Conservation (phyloP, 2,888 invertebrate species). For the Ornithoptera priamus region DNA sequence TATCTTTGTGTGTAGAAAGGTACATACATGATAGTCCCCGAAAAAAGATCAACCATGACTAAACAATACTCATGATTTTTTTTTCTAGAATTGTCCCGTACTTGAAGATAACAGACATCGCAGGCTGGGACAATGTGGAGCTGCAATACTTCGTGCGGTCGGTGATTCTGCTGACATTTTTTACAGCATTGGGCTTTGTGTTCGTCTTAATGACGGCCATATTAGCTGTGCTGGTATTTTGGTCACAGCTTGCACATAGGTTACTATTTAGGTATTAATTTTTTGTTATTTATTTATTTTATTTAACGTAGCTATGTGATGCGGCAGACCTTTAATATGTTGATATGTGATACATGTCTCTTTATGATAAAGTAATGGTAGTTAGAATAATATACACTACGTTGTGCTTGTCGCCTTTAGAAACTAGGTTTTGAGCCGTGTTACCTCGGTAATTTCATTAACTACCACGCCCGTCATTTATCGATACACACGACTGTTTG, state of each 20-base stretch:
- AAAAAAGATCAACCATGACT: no score
- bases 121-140: conserved; percentile 61
- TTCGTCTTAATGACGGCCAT: conserved; percentile 76
- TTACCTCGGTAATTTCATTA: no score
- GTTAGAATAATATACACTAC: no score
- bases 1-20: no score
- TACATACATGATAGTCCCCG: no score
- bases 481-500: no score
- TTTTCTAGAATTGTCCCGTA: conserved; percentile 53
- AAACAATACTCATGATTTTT: neutral
- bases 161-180: conserved; percentile 80
- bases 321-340: neutral
- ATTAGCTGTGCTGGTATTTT: conserved; percentile 81
- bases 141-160: conserved; percentile 66
- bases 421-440: no score
- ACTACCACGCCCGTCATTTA: no score
- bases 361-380: no score
- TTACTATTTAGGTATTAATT: conserved; percentile 80
- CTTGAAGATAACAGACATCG: conserved; percentile 47
- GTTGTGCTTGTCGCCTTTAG: no score
- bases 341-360: neutral
- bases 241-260: conserved; percentile 85
- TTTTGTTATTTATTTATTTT: neutral
- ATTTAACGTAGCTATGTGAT: neutral
- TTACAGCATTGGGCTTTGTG: conserved; percentile 81